A percentile compares a stretch with the other conserved stretches of the same genome.
phyloP scores from a whole-genome alignment of 2,888 invertebrate species.

The Ornithoptera priamus region DNA sequence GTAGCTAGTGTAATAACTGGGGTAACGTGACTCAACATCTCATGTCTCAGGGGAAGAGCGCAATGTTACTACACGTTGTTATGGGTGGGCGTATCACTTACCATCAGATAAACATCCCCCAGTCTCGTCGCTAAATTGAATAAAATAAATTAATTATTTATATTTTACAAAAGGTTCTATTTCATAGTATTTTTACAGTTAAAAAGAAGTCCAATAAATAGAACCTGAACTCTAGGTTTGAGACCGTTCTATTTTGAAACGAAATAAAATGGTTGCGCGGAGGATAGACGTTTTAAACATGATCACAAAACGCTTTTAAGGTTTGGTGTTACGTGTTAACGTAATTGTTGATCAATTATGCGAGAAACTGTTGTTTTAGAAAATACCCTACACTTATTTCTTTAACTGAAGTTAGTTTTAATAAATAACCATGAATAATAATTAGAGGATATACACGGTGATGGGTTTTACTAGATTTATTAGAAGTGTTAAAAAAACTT shows the following conservation, averaged over 20 bases:
- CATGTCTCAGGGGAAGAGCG: too few relatives aligned
- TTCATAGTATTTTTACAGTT: neutral
- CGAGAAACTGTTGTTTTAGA: neutral
- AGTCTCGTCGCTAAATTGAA: too few relatives aligned
- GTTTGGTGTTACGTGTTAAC: neutral
- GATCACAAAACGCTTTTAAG: constrained; percentile 25
- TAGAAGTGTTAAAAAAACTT: too few relatives aligned
- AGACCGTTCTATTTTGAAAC: constrained; percentile 19
- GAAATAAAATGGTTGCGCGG: constrained; percentile 17
- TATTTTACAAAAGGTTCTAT: neutral
- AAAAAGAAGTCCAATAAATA: neutral
- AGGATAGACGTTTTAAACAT: constrained; percentile 18
- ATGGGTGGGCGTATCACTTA: too few relatives aligned
- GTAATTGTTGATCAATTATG: neutral
- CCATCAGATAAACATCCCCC: too few relatives aligned
- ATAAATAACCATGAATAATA: too few relatives aligned
- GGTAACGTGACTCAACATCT: too few relatives aligned
- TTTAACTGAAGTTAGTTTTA: neutral
- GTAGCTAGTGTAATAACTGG: too few relatives aligned
- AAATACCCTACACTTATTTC: neutral
- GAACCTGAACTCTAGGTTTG: neutral
- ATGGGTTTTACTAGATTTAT: too few relatives aligned
- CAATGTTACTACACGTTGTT: too few relatives aligned
- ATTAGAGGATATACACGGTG: too few relatives aligned
- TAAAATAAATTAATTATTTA: too few relatives aligned